A percentile compares a stretch with the other conserved stretches of the same genome.
These are phyloP conservation scores for Drosophila lacteicornis DNA, from an alignment of 1,140 invertebrate species.

Conservation along the genomic window DNA sequence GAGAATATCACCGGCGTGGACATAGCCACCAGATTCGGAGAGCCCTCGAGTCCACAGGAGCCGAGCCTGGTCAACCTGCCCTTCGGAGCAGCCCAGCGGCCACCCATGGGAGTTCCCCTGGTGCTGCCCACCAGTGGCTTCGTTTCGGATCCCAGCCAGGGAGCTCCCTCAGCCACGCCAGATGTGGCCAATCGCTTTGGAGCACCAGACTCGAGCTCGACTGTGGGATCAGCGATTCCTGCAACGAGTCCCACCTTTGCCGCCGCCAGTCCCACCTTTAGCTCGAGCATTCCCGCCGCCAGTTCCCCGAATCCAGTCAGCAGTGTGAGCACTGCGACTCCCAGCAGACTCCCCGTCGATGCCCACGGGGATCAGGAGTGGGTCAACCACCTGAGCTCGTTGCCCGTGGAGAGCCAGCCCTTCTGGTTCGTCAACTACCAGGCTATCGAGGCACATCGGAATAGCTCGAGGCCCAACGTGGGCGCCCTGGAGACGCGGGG, in stretches of 20 bases:
- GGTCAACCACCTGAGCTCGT: conserved; percentile 82
- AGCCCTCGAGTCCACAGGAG: conserved; percentile 15
- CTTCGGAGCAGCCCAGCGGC: conserved; percentile 67
- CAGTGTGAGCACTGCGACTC: not conserved
- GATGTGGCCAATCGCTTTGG: conserved; percentile 60
- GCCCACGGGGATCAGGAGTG: conserved; percentile 85
- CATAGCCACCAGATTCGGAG: conserved; percentile 69
- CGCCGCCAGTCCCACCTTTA: not conserved
- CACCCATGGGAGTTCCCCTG: conserved; percentile 69
- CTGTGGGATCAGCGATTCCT: not conserved
- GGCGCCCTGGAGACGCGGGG: conserved; percentile 61
- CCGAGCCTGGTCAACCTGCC: conserved; percentile 36
- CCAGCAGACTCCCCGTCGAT: conserved; percentile 62
- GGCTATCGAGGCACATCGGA: conserved; percentile 82
- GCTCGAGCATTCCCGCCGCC: not conserved
- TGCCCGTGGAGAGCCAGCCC: conserved; percentile 85
- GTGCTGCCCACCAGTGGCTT: conserved; percentile 50
- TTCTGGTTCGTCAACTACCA: conserved; percentile 86
- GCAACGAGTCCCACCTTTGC: not conserved
- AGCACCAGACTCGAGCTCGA: conserved; percentile 6
- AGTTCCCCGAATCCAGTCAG: not conserved
- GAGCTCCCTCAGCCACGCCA: not conserved
- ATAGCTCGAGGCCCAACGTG: conserved; percentile 59
- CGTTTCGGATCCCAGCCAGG: conserved; percentile 8
- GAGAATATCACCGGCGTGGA: conserved; percentile 68